phyloP scores from a whole-genome alignment of 2,113 vertebrate genomes.

The Furnarius figulus region DNA sequence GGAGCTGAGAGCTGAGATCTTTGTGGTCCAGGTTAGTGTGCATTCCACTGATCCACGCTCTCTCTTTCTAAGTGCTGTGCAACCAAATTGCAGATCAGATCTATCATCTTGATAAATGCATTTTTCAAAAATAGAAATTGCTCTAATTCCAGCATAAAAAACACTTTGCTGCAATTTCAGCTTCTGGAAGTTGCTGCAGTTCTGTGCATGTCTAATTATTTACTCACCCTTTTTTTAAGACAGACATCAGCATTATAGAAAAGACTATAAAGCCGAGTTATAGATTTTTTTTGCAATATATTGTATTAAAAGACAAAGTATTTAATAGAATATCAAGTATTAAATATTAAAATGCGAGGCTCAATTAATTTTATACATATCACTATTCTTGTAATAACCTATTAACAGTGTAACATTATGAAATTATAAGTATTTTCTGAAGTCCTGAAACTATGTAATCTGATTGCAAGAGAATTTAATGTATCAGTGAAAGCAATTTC shows the following conservation, averaged over 20 bases:
- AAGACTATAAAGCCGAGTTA: background rate
- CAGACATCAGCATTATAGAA: background rate
- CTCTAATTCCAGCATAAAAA: background rate
- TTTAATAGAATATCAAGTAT: background rate
- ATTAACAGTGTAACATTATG: background rate
- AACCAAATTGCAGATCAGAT: background rate
- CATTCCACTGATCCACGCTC: background rate
- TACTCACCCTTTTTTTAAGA: background rate
- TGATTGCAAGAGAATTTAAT: background rate
- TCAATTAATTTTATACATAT: background rate
- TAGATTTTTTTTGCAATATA: background rate
- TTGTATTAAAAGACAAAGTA: background rate
- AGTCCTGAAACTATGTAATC: background rate
- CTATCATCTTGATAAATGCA: background rate
- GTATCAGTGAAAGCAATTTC: background rate
- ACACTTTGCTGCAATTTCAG: background rate
- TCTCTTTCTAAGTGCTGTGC: background rate
- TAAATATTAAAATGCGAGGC: background rate
- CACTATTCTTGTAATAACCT: background rate
- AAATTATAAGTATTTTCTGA: background rate
- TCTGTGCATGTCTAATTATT: background rate
- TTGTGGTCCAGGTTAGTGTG: background rate
- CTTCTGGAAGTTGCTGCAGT: background rate
- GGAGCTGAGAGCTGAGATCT: background rate
- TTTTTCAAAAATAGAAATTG: background rate